Evolutionary conservation across 53 echinoderm and acorn worm genomes (phyloP), one percentile per base, ranked within the genome.

Genomic region (Mesocentrotus franciscanus): DNA sequence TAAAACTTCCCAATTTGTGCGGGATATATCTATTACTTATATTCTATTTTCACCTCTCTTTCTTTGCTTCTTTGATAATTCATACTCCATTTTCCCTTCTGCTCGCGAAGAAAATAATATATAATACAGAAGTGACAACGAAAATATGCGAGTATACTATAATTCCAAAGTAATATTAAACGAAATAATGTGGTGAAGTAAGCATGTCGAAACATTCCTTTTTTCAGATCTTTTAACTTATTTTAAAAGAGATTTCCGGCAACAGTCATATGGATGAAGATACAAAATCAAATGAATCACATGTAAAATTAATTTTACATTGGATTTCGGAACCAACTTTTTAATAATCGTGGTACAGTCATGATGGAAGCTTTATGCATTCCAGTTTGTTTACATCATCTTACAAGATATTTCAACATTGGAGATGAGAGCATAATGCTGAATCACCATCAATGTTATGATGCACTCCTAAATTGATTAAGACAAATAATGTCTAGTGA

Each of bases 261-360:
- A 1, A 68, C 68, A 8, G 68, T 68, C 26, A 84, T 1, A 84
- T 1, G 20, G 8, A 84, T 22, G 24, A 49, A 5, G 84, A 55
- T 49, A 5, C 6, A 22, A 17, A 22, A 84, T 84, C 5, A 24
- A 55, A 84, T 84, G 20, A 84, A 49, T 84, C 84, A 84, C 49
- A 18, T 32, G 8, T 49, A 8, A 76, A 42, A 84, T 84, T 84
- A 84, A 49, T 84, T 42, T 7, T 22, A 42, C 59, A 87, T 26
- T 87, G 87, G 59, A 87, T 87, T 56, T 87, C 87, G 87, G 26
- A 87, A 87, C 14, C 87, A n/a, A 29, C 12, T 87, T 57, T 49
- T 36, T 13, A 20, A 87, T n/a, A 59, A 58, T 58, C 57, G 12
- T 33, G 59, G 26, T 58, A n/a, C 39, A 58, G 87, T 58, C 87